phyloP scores from a whole-genome alignment of 1,140 invertebrate species.

The Drosophila sp. region DNA sequence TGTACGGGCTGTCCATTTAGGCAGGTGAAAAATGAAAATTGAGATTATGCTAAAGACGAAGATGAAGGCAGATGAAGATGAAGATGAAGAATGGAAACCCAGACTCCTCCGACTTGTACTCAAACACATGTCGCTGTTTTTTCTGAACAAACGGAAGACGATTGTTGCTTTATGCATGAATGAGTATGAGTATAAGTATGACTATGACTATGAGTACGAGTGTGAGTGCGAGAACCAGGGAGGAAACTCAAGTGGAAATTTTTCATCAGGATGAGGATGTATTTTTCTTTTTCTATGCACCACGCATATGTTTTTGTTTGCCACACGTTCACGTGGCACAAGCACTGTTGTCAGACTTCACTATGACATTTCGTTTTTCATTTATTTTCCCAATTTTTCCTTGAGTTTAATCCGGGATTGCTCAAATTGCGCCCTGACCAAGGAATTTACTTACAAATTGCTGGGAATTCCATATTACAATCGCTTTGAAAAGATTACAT shows the following conservation, averaged over 20 bases:
- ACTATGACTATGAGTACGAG: too few relatives aligned
- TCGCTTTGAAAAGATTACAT: not conserved
- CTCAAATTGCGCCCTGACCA: slow-evolving; percentile 55
- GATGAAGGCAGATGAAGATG: not conserved
- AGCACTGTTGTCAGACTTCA: slow-evolving; percentile 57
- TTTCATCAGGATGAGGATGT: slow-evolving; percentile 58
- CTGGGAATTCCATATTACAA: slow-evolving; percentile 1
- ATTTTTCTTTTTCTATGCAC: slow-evolving; percentile 40
- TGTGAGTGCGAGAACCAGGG: slow-evolving; percentile 7
- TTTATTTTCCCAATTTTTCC: slow-evolving; percentile 27
- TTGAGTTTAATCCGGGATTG: slow-evolving; percentile 41
- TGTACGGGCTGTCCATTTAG: slow-evolving; percentile 55
- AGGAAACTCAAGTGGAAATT: slow-evolving; percentile 79
- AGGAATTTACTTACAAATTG: slow-evolving; percentile 21
- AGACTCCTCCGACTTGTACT: slow-evolving; percentile 41
- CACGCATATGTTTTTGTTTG: slow-evolving; percentile 68
- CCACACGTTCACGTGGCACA: slow-evolving; percentile 62
- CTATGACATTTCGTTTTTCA: slow-evolving; percentile 71
- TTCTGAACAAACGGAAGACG: slow-evolving; percentile 67
- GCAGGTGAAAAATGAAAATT: slow-evolving; percentile 81
- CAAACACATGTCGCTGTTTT: slow-evolving; percentile 74
- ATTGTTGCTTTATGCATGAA: slow-evolving; percentile 64
- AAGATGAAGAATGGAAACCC: not conserved
- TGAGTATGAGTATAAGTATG: slow-evolving; percentile 21
- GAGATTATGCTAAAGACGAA: slow-evolving; percentile 58